Evolutionary conservation across 2,888 invertebrate genomes (phyloP), one percentile per base, ranked within the genome.

Genomic region (Parascotia fuliginaria): DNA sequence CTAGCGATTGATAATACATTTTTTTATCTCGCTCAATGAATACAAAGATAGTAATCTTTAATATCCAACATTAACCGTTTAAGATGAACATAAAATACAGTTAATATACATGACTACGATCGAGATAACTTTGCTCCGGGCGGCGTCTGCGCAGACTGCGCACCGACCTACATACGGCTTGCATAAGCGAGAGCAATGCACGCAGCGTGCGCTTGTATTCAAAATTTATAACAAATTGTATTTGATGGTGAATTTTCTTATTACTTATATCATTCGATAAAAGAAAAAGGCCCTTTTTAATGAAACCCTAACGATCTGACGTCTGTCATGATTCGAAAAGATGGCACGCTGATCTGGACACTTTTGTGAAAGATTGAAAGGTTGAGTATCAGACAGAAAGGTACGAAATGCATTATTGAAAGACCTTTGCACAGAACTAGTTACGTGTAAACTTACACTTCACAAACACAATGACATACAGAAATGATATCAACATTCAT

Each of bases 101-200:
- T 62, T 73, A 66, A 55, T 62, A 54, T 62, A 64, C 63, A 45
- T 66, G 69, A 62, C 51, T 66, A 59, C 54, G 55, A 69, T 61
- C 62, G 44, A 68, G 72, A 74, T 73, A 73, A 63, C 67, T 59
- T 65, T 44, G 59, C 63, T 65, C 45, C 41, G 50, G 55, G 60
- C 59, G 55, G 67, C 75, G 66, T 70, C 68, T 66, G 72, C 58
- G 62, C 60, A 37, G 33, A 16, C 24, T 29, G 22, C 31, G 31
- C 22, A 54, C 59, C 63, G 74, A 73, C 75, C 81, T 65, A 79
- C 74, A 71, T 77, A 60, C 48, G 13, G 59, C 63, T 79, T 81
- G 77, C 76, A 77, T 73, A 81, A 82, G 55, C 54, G 45, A 42
- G 55, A 64, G 66, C 59, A 58, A 62, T 42, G 63, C 68, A 69